Evolutionary conservation across 2,888 invertebrate species (phyloP), one percentile per base, ranked within the genome.

Genomic region (Microdon myrmicae): DNA sequence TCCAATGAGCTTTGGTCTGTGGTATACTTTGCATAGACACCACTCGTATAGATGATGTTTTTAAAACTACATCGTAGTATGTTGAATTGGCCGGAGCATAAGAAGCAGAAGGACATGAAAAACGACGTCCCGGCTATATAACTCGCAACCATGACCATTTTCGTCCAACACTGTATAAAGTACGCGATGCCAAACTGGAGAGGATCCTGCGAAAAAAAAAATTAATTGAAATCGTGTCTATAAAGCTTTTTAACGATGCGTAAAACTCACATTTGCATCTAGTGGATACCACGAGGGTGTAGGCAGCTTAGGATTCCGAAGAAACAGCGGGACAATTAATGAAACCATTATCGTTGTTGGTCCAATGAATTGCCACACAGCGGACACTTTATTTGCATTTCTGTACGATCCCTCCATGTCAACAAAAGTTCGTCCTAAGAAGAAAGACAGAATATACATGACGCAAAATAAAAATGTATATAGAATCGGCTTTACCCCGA

Each of bases 41-140:
- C 60, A 48, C 60, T 60, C 8, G 61, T 67, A 14, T 43, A 66
- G 26, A 58, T 37, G 4, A 55, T 38, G 25, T 66, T 68, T 38
- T 66, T 68, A 9, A 48, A 14, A 2, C n/a, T 25, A 16, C 60
- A 61, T 13, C 49, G 28, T n/a, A 48, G 6, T 2, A 56, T 43
- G 20, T 67, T 55, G 10, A 55, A 67, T 12, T 67, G 67, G 0
- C 61, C 61, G 23, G 44, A 44, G 1, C 43, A 48, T 10, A 56
- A 13, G 3, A 67, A 12, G 5, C 45, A 14, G 6, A 56, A 44
- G 1, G 56, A 44, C 2, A 35, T 31, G 22, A 31, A 60, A 2
- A 67, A 32, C 1, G 60, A 10, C 13, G 60, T 67, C 9, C 55
- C 60, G 22, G 14, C 23, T 3, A 49, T 38, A 13, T 55, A 60